Evolutionary conservation across 2,888 invertebrate species (phyloP).

Genomic region (Drosophila conformis): DNA sequence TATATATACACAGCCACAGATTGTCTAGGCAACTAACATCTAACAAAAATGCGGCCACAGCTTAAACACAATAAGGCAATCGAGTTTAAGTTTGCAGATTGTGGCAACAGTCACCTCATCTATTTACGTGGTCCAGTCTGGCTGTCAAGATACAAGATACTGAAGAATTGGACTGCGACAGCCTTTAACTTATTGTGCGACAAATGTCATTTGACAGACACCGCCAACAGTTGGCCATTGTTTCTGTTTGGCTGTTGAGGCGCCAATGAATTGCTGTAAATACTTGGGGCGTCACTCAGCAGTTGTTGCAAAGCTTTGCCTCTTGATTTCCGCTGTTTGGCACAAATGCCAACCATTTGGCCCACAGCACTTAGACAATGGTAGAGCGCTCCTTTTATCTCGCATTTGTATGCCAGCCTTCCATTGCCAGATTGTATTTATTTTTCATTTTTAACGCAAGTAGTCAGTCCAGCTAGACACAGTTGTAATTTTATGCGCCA

Average conservation of each 20-base stretch:
- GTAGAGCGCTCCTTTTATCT: constrained; percentile 9
- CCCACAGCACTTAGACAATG: constrained; percentile 42
- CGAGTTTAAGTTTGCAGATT: neutral
- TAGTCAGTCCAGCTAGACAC: neutral
- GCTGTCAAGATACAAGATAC: neutral
- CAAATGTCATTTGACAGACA: constrained; percentile 24
- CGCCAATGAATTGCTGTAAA: constrained; percentile 40
- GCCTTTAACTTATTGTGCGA: constrained; percentile 24
- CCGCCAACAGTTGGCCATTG: constrained; percentile 27
- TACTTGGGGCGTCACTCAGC: constrained; percentile 30
- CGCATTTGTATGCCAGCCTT: neutral
- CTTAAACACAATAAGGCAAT: neutral
- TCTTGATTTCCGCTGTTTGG: constrained; percentile 39
- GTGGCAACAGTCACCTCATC: constrained; percentile 10
- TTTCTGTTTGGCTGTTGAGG: constrained; percentile 16
- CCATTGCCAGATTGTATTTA: neutral
- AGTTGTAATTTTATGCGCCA: neutral
- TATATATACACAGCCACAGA: constrained; percentile 19
- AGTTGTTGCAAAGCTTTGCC: constrained; percentile 32
- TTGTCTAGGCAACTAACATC: constrained; percentile 19
- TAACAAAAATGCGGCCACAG: constrained; percentile 43
- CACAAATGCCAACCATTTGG: constrained; percentile 30
- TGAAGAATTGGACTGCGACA: neutral
- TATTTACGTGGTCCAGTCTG: constrained; percentile 21
- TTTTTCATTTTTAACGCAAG: neutral